Evolutionary conservation across 2,888 invertebrate genomes (phyloP).

Genomic region (Thyatira batis): DNA sequence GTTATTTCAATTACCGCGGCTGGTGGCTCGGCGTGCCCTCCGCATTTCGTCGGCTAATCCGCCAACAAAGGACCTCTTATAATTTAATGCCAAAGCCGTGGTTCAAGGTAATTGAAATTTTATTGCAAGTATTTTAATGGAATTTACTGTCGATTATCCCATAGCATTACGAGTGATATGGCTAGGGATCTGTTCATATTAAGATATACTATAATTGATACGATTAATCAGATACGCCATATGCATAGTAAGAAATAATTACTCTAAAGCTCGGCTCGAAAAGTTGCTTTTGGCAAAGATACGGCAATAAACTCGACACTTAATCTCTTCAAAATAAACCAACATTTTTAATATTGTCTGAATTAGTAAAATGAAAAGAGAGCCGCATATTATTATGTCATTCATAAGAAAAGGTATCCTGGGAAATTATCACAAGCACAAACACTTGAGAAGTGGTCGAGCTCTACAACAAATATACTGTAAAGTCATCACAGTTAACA

Average conservation of each 20-base stretch:
- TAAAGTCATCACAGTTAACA: not conserved
- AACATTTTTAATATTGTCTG: too few relatives aligned
- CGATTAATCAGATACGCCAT: too few relatives aligned
- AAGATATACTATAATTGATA: too few relatives aligned
- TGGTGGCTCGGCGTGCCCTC: conserved; percentile 36
- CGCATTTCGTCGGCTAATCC: conserved; percentile 59
- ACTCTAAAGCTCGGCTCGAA: too few relatives aligned
- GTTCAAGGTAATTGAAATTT: conserved; percentile 58
- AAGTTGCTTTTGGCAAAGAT: too few relatives aligned
- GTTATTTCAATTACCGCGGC: conserved; percentile 60
- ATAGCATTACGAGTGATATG: not conserved
- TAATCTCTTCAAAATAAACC: too few relatives aligned
- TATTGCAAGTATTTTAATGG: conserved; percentile 54
- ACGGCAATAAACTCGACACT: too few relatives aligned
- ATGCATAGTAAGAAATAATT: too few relatives aligned
- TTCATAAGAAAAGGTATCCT: too few relatives aligned
- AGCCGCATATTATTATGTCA: too few relatives aligned
- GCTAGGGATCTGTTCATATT: not conserved
- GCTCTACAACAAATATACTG: not conserved
- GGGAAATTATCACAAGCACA: not conserved
- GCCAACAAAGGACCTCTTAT: conserved; percentile 54
- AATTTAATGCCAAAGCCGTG: conserved; percentile 44
- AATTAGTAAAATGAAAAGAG: too few relatives aligned
- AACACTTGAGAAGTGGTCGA: not conserved
- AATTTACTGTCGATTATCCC: conserved; percentile 1